phyloP scores from a whole-genome alignment of 2,888 invertebrate genomes.

The Andricus curvator region DNA sequence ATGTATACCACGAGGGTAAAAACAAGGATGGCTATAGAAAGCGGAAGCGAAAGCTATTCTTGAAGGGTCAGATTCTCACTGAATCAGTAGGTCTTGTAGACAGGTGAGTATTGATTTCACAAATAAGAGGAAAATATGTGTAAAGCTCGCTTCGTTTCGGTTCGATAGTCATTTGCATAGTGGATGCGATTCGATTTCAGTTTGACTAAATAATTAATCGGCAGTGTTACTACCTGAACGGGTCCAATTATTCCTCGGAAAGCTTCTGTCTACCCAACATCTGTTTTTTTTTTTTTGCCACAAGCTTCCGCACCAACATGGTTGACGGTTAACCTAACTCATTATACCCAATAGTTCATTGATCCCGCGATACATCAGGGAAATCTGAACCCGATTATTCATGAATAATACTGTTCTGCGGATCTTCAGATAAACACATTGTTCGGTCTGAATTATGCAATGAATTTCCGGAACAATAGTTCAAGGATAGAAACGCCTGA shows the following conservation, averaged over 20 bases:
- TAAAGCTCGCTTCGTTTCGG: slow-evolving; percentile 59
- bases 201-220: slow-evolving; percentile 63
- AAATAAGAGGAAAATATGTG: slow-evolving; percentile 50
- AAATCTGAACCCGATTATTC: slow-evolving; percentile 21
- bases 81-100: slow-evolving; percentile 9
- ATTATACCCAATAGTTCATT: slow-evolving; percentile 45
- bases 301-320: slow-evolving; percentile 1
- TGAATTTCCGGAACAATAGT: neutral
- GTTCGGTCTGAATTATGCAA: neutral
- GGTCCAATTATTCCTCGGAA: slow-evolving; percentile 54
- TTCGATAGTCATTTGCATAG: slow-evolving; percentile 68
- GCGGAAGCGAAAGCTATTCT: slow-evolving; percentile 30
- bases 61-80: neutral
- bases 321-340: slow-evolving; percentile 14
- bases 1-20: neutral
- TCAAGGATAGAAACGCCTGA: neutral
- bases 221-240: slow-evolving; percentile 56
- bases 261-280: slow-evolving; percentile 33
- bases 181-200: slow-evolving; percentile 64
- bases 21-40: slow-evolving; percentile 21
- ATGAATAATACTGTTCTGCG: neutral
- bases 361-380: slow-evolving; percentile 15
- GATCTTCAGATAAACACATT: neutral
- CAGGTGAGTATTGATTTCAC: slow-evolving; percentile 2
- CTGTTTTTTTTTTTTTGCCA: slow-evolving; percentile 43